Evolutionary conservation across 1,140 invertebrate genomes (phyloP), one percentile per base, ranked within the genome.

Genomic region (Cydia strobilella): DNA sequence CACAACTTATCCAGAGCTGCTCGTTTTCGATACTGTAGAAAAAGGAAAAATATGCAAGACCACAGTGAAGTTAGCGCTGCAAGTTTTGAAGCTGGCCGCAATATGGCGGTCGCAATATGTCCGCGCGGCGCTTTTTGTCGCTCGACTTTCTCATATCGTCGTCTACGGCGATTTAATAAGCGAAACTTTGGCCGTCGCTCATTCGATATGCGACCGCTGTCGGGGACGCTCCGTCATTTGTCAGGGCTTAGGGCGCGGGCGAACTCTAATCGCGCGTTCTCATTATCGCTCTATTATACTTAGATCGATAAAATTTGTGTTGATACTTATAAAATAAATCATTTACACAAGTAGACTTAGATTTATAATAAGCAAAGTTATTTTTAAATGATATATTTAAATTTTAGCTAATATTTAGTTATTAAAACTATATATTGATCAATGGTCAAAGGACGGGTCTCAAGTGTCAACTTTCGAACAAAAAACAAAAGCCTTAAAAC

Each of bases 111-210:
- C 83, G 85, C 85, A 91, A 90, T 92, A 91, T 92, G 87, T 89
- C 82, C 82, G 77, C 80, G 74, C 81, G 75, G 72, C 80, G 87
- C 83, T 93, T 93, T 93, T 91, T 91, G 89, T 86, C 82, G 81
- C 78, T 79, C 78, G 86, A 86, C 83, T 90, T 90, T 88, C 89
- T 93, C 90, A 92, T 92, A 90, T 91, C 86, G 87, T 82, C 86
- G 84, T 84, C 83, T 82, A 84, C 88, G 80, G 84, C 86, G 83
- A 92, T 91, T 88, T 91, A 91, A 93, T 91, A 92, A 90, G 82
- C 81, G 80, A 87, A 91, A 91, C 85, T 92, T 91, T 75, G 82
- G 77, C 85, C 83, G 83, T 81, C 83, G 78, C 85, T 88, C 85
- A 88, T 91, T 89, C 80, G 82, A 86, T 87, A 92, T 92, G 87